Conservation (phyloP, 2,888 invertebrate genomes). For the Abscondita cerata region DNA sequence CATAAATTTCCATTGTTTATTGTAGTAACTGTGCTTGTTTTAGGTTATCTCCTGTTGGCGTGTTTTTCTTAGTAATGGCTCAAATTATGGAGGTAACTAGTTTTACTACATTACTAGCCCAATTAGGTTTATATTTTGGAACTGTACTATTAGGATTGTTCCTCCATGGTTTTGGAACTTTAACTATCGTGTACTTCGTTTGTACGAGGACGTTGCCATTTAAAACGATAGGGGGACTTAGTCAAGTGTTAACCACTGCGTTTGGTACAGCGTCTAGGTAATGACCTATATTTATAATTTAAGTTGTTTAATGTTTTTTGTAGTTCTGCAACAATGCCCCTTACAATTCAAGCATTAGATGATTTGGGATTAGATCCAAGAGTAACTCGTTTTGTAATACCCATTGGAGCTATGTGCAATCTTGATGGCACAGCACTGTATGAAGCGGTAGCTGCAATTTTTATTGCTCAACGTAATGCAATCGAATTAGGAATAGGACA, state of each 20-base stretch:
- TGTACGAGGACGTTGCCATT: slow-evolving; percentile 85
- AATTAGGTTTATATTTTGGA: slow-evolving; percentile 90
- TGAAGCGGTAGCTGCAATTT: slow-evolving; percentile 97
- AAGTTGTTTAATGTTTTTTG: no score
- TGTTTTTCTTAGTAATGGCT: slow-evolving; percentile 86
- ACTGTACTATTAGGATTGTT: slow-evolving; percentile 92
- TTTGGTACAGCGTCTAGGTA: slow-evolving; percentile 95
- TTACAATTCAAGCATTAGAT: slow-evolving; percentile 93
- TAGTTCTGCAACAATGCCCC: slow-evolving; percentile 93
- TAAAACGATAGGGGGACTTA: slow-evolving; percentile 79
- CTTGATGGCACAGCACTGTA: slow-evolving; percentile 98
- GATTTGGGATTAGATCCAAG: slow-evolving; percentile 89
- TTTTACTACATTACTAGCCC: slow-evolving; percentile 81
- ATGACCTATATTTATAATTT: no score
- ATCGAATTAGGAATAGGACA: slow-evolving; percentile 85
- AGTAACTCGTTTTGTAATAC: slow-evolving; percentile 93
- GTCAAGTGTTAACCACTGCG: slow-evolving; percentile 92
- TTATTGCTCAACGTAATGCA: slow-evolving; percentile 92
- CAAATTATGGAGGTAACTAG: slow-evolving; percentile 92
- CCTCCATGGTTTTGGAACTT: slow-evolving; percentile 89
- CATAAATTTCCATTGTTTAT: neutral
- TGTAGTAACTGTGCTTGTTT: no score
- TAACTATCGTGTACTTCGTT: slow-evolving; percentile 86
- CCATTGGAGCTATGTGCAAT: slow-evolving; percentile 97
- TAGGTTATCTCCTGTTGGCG: slow-evolving; percentile 90